phyloP scores from a whole-genome alignment of 2,797 vertebrate species.

The Discoglossus pictus region DNA sequence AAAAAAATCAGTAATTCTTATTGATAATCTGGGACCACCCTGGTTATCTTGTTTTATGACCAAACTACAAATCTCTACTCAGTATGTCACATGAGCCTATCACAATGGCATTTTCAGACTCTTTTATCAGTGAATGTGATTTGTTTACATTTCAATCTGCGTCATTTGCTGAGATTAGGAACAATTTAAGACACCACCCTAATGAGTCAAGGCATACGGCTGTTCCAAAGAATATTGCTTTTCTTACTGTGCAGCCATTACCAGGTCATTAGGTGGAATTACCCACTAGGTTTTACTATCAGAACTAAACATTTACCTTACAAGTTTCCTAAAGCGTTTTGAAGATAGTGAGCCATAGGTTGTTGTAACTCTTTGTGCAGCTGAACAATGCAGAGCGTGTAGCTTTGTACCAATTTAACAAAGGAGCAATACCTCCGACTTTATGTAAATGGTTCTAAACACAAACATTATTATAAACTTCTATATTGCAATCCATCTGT shows the following conservation, averaged over 20 bases:
- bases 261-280: conserved; percentile 3
- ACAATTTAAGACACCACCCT: conserved; percentile 5
- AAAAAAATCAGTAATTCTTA: too few relatives aligned
- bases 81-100: neutral
- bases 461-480: too few relatives aligned
- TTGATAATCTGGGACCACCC: too few relatives aligned
- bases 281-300: neutral
- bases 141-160: conserved; percentile 7
- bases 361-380: too few relatives aligned
- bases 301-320: conserved; percentile 4
- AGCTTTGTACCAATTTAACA: too few relatives aligned
- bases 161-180: conserved; percentile 4
- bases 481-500: too few relatives aligned
- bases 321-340: neutral
- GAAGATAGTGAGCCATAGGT: too few relatives aligned
- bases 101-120: neutral
- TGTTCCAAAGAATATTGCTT: neutral
- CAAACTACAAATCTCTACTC: neutral
- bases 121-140: conserved; percentile 1
- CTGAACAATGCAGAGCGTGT: too few relatives aligned
- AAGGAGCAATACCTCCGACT: too few relatives aligned
- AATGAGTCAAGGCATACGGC: neutral
- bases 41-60: too few relatives aligned
- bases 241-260: neutral
- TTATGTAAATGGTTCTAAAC: too few relatives aligned